Evolutionary conservation across 2,888 invertebrate species (phyloP), one percentile per base, ranked within the genome.

Genomic region (Odontothrips loti): DNA sequence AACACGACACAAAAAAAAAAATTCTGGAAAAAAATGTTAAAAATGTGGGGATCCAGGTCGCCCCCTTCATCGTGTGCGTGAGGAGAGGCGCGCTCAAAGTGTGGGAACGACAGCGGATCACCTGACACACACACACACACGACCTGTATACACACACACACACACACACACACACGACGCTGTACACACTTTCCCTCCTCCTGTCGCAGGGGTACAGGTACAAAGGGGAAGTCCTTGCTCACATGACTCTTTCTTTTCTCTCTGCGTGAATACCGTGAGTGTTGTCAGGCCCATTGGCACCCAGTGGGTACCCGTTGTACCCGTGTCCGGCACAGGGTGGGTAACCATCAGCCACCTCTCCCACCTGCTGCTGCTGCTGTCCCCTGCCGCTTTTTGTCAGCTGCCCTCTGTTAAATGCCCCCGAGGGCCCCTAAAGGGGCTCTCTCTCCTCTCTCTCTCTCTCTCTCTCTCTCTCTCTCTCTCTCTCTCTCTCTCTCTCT

Each of bases 1-100:
- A 51, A 51, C 51, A 10, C 6, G 68, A 9, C 23, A 1, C 23
- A 1, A 27, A 75, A 75, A 75, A 27, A 27, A 9, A 23, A 23
- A 43, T 43, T 43, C 3, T 43, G 34, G 27, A 75, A 6, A 27
- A 75, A 75, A 23, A 27, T n/a, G 68, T 75, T 27, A 23, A 75
- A 75, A 75, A 75, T 75, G 68, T 27, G 68, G 12, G 3, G 68
- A 75, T 75, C 68, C 68, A 75, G 68, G 68, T 75, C 68, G 68
- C 23, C 68, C 68, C 23, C 20, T 63, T 12, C 68, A 68, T 17
- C 58, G 68, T 27, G 68, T 75, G 68, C 27, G 68, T 75, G 68
- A 23, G 23, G 68, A 27, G 27, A 27, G 23, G 27, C 68, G 68
- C 15, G 58, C 58, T 58, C 58, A 58, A 58, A 75, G 68, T 75